Evolutionary conservation across 2,113 vertebrate species (phyloP).

Genomic region (Xenopus borealis): DNA sequence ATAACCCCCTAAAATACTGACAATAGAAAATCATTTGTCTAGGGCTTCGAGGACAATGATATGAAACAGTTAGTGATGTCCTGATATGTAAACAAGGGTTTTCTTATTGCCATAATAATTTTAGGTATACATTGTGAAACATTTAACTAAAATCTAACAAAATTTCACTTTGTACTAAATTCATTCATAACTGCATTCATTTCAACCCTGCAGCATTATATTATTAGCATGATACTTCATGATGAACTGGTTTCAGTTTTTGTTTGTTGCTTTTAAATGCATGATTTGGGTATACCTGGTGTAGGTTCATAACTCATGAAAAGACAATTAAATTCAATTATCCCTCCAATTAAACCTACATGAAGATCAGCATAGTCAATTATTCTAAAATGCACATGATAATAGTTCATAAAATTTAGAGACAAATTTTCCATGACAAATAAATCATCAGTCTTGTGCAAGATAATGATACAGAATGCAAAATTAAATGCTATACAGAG

Average conservation of each 20-base stretch:
- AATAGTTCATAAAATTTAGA: slow-evolving; percentile 16
- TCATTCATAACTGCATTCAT: neutral
- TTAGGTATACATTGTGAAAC: no score
- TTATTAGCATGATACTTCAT: slow-evolving; percentile 33
- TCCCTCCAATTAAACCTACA: slow-evolving; percentile 34
- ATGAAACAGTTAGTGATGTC: no score
- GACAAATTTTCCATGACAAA: slow-evolving; percentile 20
- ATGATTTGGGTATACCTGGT: slow-evolving; percentile 23
- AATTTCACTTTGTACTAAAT: neutral
- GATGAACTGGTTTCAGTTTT: slow-evolving; percentile 31
- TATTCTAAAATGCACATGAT: slow-evolving; percentile 18
- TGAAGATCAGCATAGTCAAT: slow-evolving; percentile 1
- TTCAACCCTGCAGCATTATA: slow-evolving; percentile 25
- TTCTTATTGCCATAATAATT: no score
- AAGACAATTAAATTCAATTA: slow-evolving; percentile 37
- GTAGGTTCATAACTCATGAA: slow-evolving; percentile 34
- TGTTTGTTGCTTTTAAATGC: slow-evolving; percentile 1
- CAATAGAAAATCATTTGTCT: no score
- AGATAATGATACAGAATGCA: no score
- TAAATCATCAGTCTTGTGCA: neutral
- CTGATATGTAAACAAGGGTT: no score
- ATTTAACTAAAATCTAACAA: neutral
- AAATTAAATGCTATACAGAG: no score
- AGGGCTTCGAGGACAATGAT: no score
- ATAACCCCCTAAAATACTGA: no score